These are phyloP conservation scores for Clitarchus hookeri DNA, from an alignment of 2,888 invertebrate species.

Conservation along the genomic window DNA sequence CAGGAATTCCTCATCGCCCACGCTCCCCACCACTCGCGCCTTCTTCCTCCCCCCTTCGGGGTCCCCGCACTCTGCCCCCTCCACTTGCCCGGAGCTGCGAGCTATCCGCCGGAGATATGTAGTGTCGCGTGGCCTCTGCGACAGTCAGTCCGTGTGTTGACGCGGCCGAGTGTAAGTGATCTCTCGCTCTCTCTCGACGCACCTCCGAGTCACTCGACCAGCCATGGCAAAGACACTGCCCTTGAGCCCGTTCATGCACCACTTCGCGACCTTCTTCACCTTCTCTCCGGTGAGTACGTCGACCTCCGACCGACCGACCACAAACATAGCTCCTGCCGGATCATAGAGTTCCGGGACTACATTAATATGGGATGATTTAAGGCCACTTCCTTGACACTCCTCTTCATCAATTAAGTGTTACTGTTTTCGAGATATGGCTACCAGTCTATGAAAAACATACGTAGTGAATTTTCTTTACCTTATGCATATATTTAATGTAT, in stretches of 20 bases:
- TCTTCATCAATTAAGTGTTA: too few species aligned
- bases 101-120: not conserved
- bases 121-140: not conserved
- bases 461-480: too few species aligned
- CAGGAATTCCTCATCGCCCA: not conserved
- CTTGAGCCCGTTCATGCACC: constrained; percentile 10
- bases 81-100: not conserved
- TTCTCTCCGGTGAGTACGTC: not conserved
- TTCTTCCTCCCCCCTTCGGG: not conserved
- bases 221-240: constrained; percentile 7
- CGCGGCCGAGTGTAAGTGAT: not conserved
- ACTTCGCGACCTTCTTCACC: constrained; percentile 10
- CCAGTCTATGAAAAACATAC: too few species aligned
- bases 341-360: too few species aligned
- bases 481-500: too few species aligned
- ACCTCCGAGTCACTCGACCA: not conserved
- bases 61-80: not conserved
- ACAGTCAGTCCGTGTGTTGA: not conserved
- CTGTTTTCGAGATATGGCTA: too few species aligned
- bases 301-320: too few species aligned
- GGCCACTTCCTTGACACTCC: too few species aligned
- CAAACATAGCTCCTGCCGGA: too few species aligned
- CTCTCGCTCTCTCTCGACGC: not conserved
- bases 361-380: too few species aligned
- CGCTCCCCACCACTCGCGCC: not conserved